Base-by-base conservation (phyloP, 2,888 invertebrate genomes). In the Belgica antarctica region DNA sequence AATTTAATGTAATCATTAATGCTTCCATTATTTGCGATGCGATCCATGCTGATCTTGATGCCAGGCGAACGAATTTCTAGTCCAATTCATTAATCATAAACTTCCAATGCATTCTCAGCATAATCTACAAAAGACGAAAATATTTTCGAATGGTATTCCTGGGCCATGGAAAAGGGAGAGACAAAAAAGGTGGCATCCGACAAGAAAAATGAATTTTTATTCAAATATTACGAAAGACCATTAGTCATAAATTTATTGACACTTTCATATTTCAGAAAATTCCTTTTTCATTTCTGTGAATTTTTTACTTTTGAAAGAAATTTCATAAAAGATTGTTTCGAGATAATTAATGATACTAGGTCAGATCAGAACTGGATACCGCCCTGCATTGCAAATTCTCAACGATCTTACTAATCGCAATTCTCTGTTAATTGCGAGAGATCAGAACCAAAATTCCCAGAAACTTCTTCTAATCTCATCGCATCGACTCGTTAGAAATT, bases 211-310 rank as follows among this genome's bases (percentile, higher is more conserved):
- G 27, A n/a, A n/a, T 19, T 59, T 57, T 59, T 59, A 59, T 59
- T 59, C 27, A 59, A 59, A 59, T 59, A 8, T 52, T 52, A 4
- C 52, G 19, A 46, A 65, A 10, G 41, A 65, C 28, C 65, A 65
- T 65, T 65, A 47, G 65, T 65, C 46, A 46, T 46, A 65, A 46
- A 47, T 47, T 28, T 65, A 65, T 47, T 65, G 65, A 65, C 65
- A 65, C 15, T 65, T 63, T 62, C 31, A 62, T 31, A 34, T 31
- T 62, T 62, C 34, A 31, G 34, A 31, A 31, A 31, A 31, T 31
- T 31, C 34, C 34, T 31, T 31, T 31, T 31, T 8, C 34, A n/a
- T n/a, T n/a, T n/a, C n/a, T n/a, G n/a, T n/a, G n/a, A n/a, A n/a
- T n/a, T n/a, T n/a, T n/a, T n/a, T n/a, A n/a, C n/a, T n/a, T n/a